Conservation (phyloP, 2,797 vertebrate species). For the Rhinichthys osculus region DNA sequence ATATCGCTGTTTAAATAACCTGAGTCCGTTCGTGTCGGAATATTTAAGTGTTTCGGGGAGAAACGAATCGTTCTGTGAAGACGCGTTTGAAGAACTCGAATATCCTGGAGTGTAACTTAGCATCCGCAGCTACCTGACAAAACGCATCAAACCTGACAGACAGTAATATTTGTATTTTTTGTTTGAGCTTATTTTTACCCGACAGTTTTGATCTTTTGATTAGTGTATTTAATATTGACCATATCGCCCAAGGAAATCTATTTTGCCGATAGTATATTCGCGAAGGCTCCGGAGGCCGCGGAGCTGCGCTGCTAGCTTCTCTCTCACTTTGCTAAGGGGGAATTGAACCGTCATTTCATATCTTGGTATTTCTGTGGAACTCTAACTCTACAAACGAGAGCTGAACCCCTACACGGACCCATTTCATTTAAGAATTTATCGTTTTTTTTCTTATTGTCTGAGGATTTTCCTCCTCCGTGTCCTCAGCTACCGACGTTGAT, state of each 20-base stretch:
- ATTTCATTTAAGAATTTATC: background rate
- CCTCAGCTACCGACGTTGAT: background rate
- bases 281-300: slow-evolving; percentile 27
- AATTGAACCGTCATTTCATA: background rate
- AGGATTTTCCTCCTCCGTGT: slow-evolving; percentile 11
- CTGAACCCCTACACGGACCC: background rate
- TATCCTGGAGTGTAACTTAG: slow-evolving; percentile 29
- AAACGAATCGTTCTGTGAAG: background rate
- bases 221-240: background rate
- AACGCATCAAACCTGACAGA: background rate
- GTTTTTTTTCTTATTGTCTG: background rate
- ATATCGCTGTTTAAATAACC: slow-evolving; percentile 3
- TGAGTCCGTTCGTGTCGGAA: background rate
- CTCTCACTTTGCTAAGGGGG: background rate
- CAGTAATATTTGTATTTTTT: background rate
- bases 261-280: background rate
- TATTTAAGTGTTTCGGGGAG: background rate
- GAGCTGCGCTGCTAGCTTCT: slow-evolving; percentile 22
- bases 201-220: background rate
- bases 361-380: background rate
- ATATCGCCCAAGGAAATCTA: background rate
- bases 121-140: slow-evolving; percentile 11
- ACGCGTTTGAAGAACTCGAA: background rate
- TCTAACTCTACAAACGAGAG: background rate
- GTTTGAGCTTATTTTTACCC: background rate